Evolutionary conservation across 23 tunicate species (phyloP), one percentile per base, ranked within the genome.

Genomic region (Styela clava): DNA sequence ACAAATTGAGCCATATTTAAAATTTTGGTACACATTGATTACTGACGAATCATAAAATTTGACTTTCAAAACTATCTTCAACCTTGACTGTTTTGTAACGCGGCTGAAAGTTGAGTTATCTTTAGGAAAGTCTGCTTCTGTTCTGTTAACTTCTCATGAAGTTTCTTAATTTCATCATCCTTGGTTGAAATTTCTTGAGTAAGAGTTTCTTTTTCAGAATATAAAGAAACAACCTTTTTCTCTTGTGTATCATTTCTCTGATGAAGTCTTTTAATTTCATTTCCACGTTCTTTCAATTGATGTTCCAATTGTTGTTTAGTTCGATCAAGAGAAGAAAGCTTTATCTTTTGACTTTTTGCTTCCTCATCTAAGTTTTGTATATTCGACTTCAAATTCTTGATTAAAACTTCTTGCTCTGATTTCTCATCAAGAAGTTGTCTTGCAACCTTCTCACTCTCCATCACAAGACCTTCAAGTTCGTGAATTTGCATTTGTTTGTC

Each of bases 101-200:
- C 61, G 62, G 82, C 87, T 21, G 89, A 87, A 25, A 90, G 86
- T 52, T 85, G 79, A 36, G 95, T 90, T 22, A 90, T 90, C 86
- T 74, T 85, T 2, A 73, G 73, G 23, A 90, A 67, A 12, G 95
- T 90, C 64, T 85, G 83, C 26, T 84, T 83, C 34, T 85, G 95
- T 67, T 85, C 81, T 36, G 81, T 86, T 9, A 85, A 78, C 28
- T 87, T 90, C 29, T 62, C 69, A 23, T 63, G 33, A 19, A 79
- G 29, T 34, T 63, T 62, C 16, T 79, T 2, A n/a, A 79, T 28
- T 31, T 24, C 30, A 31, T 79, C 73, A 52, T 2, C 34, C 9
- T 29, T 31, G 29, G 35, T 30, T 9, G 74, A 7, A 33, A 79
- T 9, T 28, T 79, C 24, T n/a, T 63, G 24, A 35, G 28, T 31